These are phyloP conservation scores for Sebastolobus alascanus DNA, from an alignment of 2,797 vertebrate genomes.

Conservation along the genomic window DNA sequence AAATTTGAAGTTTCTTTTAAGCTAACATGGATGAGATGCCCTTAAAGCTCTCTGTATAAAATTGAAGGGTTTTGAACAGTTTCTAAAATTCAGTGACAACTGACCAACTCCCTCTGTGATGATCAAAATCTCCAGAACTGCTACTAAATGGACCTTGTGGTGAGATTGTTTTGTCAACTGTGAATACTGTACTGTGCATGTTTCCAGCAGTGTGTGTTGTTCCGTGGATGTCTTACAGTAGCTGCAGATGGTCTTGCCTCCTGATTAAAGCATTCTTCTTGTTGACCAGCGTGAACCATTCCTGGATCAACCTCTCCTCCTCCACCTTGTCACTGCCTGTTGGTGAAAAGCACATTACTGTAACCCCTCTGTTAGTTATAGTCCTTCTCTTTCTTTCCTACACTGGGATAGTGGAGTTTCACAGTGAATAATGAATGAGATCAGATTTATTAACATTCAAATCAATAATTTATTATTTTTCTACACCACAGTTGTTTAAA, in stretches of 20 bases:
- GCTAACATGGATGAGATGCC: neutral
- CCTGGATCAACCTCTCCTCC: conserved; percentile 92
- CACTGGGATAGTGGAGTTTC: neutral
- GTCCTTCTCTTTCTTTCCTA: neutral
- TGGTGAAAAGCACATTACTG: conserved; percentile 1
- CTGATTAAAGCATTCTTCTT: conserved; percentile 95
- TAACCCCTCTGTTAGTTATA: neutral
- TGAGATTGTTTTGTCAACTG: neutral
- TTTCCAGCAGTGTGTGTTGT: neutral
- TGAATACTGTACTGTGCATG: neutral
- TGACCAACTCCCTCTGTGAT: neutral
- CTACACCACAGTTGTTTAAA: neutral
- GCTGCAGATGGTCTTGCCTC: conserved; percentile 92
- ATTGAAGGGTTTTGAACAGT: neutral
- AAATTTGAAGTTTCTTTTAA: neutral
- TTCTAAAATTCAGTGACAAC: neutral
- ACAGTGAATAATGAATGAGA: neutral
- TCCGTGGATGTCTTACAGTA: conserved; percentile 86
- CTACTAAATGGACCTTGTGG: neutral
- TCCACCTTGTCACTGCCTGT: conserved; percentile 88
- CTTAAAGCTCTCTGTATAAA: too few relatives aligned
- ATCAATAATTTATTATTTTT: neutral
- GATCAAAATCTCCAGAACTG: neutral
- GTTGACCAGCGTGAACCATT: conserved; percentile 94
- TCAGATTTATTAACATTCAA: neutral